Conservation (phyloP, 1,140 invertebrate species). For the Camponotus vicinus region DNA sequence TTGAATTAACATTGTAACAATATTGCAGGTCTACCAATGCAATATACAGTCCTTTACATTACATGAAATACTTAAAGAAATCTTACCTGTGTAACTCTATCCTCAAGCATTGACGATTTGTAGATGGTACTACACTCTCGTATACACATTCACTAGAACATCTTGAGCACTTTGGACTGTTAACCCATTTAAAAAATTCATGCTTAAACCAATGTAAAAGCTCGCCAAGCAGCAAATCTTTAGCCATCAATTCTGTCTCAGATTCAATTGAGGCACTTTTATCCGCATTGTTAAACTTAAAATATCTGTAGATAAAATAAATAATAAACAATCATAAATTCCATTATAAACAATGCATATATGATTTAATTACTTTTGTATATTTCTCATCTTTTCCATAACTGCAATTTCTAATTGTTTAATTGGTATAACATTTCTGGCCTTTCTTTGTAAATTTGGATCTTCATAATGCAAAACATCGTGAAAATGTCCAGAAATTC, state of each 20-base stretch:
- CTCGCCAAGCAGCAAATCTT: conserved; percentile 93
- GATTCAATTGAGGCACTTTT: neutral
- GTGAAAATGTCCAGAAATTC: conserved; percentile 87
- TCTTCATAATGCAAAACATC: conserved; percentile 89
- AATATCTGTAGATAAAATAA: conserved; percentile 11
- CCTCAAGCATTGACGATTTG: conserved; percentile 81
- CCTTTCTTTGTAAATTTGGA: conserved; percentile 87
- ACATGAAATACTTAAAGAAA: conserved; percentile 40
- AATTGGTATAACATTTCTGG: conserved; percentile 88
- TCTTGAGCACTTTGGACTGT: conserved; percentile 90
- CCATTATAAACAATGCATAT: neutral
- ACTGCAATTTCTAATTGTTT: conserved; percentile 88
- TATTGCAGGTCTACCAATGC: neutral
- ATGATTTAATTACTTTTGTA: conserved; percentile 86
- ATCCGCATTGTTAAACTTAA: neutral
- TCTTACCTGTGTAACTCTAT: conserved; percentile 84
- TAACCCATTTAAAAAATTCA: conserved; percentile 96
- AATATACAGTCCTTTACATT: neutral
- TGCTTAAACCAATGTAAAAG: conserved; percentile 96
- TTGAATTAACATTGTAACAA: conserved; percentile 46
- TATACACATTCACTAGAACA: conserved; percentile 88
- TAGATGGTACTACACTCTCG: conserved; percentile 76
- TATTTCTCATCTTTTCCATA: conserved; percentile 87
- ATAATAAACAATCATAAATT: conserved; percentile 10
- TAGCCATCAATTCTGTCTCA: conserved; percentile 87